Base-by-base conservation (phyloP, 2,888 invertebrate genomes). In the Coelopa pilipes region DNA sequence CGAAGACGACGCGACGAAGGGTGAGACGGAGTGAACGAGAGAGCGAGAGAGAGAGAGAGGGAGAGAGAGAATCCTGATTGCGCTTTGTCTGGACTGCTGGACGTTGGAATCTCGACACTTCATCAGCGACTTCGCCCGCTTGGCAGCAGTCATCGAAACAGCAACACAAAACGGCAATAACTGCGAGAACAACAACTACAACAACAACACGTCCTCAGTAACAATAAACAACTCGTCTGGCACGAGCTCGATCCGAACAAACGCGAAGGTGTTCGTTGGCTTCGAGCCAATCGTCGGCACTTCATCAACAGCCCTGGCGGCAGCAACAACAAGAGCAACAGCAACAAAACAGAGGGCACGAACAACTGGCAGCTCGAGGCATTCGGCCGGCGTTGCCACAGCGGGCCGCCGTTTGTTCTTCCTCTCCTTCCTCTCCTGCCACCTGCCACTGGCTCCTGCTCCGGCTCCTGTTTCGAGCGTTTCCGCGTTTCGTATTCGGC, bases 241-340 rank as follows among this genome's bases (percentile, higher is more conserved):
- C 3, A n/a, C 53, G 10, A 13, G 53, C 3, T 7, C 2, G 10
- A n/a, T 11, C 49, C 10, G 13, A 53, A 53, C 2, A n/a, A 53
- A 53, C 53, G 19, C 24, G 5, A 66, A 66, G 53, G 66, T 66
- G 50, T 66, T 34, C n/a, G n/a, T n/a, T 66, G 66, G 66, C 66
- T 17, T 24, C 50, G 21, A 50, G 66, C 66, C 66, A 66, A 53
- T 50, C 13, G 50, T 49, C 24, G n/a, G 21, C 21, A 66, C 50
- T 53, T 50, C 1, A n/a, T 53, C 53, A 53, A 53, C 53, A 53
- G 10, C n/a, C 3, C 3, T 4, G 10, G 10, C 13, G 10, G 10
- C 53, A 53, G 10, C 53, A 53, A n/a, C 53, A 15, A 4, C n/a
- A 53, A n/a, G 3, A 53, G 10, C 53, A n/a, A n/a, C 53, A 53